phyloP scores from a whole-genome alignment of 2,113 vertebrate species.

The Pleuronectes platessa region DNA sequence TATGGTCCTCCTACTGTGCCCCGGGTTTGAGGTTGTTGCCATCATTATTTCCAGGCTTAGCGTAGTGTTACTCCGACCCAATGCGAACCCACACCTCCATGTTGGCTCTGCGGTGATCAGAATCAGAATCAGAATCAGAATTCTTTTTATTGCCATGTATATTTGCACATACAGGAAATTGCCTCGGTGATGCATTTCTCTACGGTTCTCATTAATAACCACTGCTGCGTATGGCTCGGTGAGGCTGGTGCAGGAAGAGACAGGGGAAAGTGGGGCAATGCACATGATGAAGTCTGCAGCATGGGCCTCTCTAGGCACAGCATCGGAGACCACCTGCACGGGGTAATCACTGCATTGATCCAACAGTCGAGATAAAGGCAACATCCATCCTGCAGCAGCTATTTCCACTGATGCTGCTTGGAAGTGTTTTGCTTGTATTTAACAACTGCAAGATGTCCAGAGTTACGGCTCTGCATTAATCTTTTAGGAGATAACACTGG shows the following conservation, averaged over 20 bases:
- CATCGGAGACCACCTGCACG: not conserved
- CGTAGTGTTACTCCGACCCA: constrained; percentile 42
- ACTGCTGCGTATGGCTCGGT: constrained; percentile 30
- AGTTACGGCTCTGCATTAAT: not conserved
- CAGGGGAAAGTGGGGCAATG: constrained; percentile 19
- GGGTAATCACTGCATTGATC: constrained; percentile 37
- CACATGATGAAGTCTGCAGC: not conserved
- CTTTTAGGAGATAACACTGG: not conserved
- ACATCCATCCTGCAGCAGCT: constrained; percentile 1
- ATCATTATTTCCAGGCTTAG: constrained; percentile 58
- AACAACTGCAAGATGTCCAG: not conserved
- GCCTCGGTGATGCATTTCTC: constrained; percentile 65
- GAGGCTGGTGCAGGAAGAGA: constrained; percentile 24
- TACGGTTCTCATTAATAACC: constrained; percentile 62
- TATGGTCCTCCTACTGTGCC: constrained; percentile 40
- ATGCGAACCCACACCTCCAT: constrained; percentile 63
- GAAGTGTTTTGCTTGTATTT: constrained; percentile 11
- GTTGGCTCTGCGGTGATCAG: constrained; percentile 60
- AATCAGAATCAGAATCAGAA: too few relatives aligned
- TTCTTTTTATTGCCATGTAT: too few relatives aligned
- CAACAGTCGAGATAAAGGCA: constrained; percentile 13
- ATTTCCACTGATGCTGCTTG: constrained; percentile 6
- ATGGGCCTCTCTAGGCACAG: not conserved
- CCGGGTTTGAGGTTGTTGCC: constrained; percentile 49
- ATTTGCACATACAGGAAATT: too few relatives aligned